A percentile compares a stretch with the other conserved stretches of the same genome.
phyloP scores from a whole-genome alignment of 2,113 vertebrate species.

The Glaucomys volans region DNA sequence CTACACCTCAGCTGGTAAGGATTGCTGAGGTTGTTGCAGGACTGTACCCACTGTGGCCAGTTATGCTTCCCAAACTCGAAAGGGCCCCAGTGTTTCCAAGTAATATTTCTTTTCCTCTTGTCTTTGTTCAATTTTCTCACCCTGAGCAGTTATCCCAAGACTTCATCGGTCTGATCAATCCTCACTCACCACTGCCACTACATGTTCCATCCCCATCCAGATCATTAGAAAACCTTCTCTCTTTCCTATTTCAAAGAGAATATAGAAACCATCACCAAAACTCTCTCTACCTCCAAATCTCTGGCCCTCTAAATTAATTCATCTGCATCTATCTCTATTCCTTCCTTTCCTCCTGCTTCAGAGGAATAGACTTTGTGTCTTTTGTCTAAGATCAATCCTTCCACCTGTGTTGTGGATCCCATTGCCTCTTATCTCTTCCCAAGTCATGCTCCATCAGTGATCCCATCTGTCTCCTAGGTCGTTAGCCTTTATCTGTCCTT shows the following conservation, averaged over 20 bases:
- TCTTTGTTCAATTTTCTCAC: background rate
- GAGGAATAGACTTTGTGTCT: background rate
- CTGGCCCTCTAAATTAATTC: background rate
- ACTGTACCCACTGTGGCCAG: background rate
- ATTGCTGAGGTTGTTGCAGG: background rate
- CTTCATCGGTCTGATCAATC: background rate
- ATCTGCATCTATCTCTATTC: background rate
- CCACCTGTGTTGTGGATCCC: background rate
- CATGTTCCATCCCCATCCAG: background rate
- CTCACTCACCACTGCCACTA: background rate
- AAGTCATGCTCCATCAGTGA: background rate
- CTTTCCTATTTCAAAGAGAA: background rate
- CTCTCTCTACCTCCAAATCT: background rate
- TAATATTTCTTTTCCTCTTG: background rate
- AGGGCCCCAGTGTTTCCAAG: background rate
- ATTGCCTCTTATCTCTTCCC: background rate
- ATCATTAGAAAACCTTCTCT: background rate
- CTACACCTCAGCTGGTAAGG: background rate
- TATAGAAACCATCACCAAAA: background rate
- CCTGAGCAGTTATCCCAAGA: background rate
- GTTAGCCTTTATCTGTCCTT: background rate
- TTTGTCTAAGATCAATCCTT: background rate
- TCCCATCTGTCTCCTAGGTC: background rate
- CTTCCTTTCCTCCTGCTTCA: background rate
- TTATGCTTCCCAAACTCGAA: background rate